These are phyloP conservation scores for Pardosa pseudoannulata DNA, from an alignment of 2,888 invertebrate species.

Conservation along the genomic window DNA sequence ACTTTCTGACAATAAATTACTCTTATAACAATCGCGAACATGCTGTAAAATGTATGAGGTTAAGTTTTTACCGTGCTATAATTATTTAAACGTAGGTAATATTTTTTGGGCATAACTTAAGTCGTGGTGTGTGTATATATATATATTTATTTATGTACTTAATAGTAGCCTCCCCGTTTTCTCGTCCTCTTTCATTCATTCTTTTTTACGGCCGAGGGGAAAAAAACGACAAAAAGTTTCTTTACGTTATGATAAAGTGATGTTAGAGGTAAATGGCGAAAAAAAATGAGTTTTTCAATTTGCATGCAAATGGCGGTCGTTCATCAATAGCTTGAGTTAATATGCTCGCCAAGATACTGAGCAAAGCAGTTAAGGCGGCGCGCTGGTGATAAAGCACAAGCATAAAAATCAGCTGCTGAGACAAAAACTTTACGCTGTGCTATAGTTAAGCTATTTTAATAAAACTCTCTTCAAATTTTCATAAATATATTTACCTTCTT, in stretches of 20 bases:
- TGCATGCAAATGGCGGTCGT: constrained; percentile 60
- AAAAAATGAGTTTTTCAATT: constrained; percentile 63
- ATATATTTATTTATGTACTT: background rate
- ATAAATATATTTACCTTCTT: no score
- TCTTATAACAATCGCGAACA: constrained; percentile 48
- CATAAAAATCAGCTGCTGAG: background rate
- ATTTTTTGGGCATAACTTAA: background rate
- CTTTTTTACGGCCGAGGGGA: background rate
- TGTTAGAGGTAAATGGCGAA: background rate
- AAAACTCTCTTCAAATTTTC: no score
- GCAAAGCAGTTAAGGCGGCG: constrained; percentile 39
- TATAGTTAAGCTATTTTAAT: no score
- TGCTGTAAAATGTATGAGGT: constrained; percentile 66
- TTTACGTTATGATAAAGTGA: constrained; percentile 21
- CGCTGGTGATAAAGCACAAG: background rate
- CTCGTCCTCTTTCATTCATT: no score
- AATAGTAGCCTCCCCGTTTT: background rate
- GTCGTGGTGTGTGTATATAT: no score
- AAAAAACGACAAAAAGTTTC: background rate
- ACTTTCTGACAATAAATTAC: constrained; percentile 63
- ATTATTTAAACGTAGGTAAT: constrained; percentile 38
- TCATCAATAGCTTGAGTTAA: constrained; percentile 47
- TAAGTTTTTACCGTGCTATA: constrained; percentile 39
- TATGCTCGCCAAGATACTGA: constrained; percentile 29
- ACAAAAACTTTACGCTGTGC: no score